Evolutionary conservation across 2,888 invertebrate species (phyloP), one percentile per base, ranked within the genome.

Genomic region (Agriopis marginaria): DNA sequence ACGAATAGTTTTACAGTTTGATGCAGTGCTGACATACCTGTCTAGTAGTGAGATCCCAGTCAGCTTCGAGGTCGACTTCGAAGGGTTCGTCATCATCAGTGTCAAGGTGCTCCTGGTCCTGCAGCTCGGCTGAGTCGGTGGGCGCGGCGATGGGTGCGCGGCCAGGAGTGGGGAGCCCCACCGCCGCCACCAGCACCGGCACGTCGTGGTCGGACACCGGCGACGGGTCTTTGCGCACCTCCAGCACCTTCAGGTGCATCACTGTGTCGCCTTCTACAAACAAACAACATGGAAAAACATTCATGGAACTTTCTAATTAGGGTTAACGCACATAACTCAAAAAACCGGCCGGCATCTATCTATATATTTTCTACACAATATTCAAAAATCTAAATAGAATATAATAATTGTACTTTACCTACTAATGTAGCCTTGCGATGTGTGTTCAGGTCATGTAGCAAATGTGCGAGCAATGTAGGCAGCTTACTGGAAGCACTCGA

Each of bases 21-120:
- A 45, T 2, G 45, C 11, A n/a, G 47, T 6, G 4, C 3, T 8
- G 17, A 23, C 9, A 39, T 54, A 97, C 98, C 95, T 98, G 98
- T 87, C 98, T 97, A 0, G 99, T 99, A 0, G 99, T 99, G 45
- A 99, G 95, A 86, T 99, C 99, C 98, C 99, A 99, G 71, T 97
- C 97, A 51, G 97, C 96, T 7, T 89, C 89, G 71, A 88, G 72
- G 63, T 91, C 88, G 0, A 93, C 80, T 74, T 90, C 87, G 47
- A 91, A 88, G 0, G 95, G 93, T 59, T 96, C 95, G 44, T 96
- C 96, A 23, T 95, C 94, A 0, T 96, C 95, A 11, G 95, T 91
- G 62, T 96, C 96, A 2, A 94, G 82, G 42, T 91, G 89, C 59
- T 90, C 87, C 50, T 85, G 87, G 72, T 81, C 83, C 68, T 83